These are phyloP conservation scores for Oceanodroma tethys DNA, from an alignment of 2,113 vertebrate genomes.

Conservation along the genomic window DNA sequence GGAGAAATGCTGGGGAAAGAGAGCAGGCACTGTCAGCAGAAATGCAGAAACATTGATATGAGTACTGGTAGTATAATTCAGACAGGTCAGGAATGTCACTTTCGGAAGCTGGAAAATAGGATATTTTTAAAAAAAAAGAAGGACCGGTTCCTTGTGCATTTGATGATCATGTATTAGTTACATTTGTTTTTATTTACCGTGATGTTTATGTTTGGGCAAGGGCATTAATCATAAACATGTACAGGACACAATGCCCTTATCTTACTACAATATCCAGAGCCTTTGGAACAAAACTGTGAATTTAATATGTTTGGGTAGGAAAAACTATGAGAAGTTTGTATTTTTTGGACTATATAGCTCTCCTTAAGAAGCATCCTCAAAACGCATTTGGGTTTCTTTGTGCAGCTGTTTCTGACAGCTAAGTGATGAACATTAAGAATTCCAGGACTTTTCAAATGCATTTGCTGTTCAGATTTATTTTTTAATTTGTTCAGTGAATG, in stretches of 20 bases:
- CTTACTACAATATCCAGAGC: background rate
- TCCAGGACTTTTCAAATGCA: background rate
- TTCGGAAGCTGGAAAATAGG: background rate
- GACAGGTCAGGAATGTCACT: background rate
- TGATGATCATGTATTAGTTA: background rate
- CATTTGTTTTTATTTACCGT: background rate
- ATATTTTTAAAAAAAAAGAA: background rate
- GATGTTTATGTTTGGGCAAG: background rate
- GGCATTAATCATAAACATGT: background rate
- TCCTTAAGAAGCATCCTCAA: background rate
- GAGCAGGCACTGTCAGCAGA: background rate
- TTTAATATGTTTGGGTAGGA: background rate
- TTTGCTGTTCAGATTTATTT: background rate
- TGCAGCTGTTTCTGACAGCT: background rate
- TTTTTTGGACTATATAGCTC: background rate
- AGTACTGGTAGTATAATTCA: background rate
- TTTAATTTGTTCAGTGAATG: background rate
- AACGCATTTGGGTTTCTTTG: accelerated
- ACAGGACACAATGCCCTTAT: background rate
- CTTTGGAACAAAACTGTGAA: background rate
- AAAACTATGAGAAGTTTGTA: background rate
- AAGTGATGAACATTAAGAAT: background rate
- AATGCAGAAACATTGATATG: background rate
- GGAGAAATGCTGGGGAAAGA: background rate
- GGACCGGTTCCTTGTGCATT: background rate